phyloP scores from a whole-genome alignment of 2,888 invertebrate species.

The Ashinkailepas kermadecensis region DNA sequence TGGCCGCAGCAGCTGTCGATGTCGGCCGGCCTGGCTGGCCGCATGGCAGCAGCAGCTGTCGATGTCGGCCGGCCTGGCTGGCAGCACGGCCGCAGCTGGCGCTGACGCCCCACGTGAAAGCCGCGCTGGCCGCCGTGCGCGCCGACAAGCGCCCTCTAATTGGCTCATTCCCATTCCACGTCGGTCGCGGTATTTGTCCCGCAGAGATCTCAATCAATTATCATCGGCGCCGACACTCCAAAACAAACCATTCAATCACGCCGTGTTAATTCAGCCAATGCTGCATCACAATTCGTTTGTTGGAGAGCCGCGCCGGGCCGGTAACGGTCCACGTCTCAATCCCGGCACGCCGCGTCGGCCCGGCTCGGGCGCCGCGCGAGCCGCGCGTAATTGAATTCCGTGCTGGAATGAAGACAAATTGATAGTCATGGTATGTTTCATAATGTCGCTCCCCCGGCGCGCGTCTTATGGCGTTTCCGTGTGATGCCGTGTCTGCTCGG shows the following conservation, averaged over 20 bases:
- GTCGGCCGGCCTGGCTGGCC: too few relatives aligned
- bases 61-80: too few relatives aligned
- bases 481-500: too few relatives aligned
- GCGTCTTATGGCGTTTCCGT: not conserved
- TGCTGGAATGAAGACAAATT: constrained; percentile 11
- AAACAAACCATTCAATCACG: constrained; percentile 6
- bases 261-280: not conserved
- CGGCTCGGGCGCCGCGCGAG: not conserved
- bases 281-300: not conserved
- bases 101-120: not conserved
- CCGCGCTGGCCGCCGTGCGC: not conserved
- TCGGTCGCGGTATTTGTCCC: not conserved
- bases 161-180: not conserved
- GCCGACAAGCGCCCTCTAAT: not conserved
- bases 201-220: constrained; percentile 5
- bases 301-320: not conserved
- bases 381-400: not conserved
- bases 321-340: constrained; percentile 6
- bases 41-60: too few relatives aligned
- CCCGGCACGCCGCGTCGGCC: not conserved
- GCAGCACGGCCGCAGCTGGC: too few relatives aligned
- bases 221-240: not conserved
- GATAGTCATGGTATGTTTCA: constrained; percentile 20
- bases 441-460: not conserved
- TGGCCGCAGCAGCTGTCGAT: too few relatives aligned